These are phyloP conservation scores for Sycophaga agraensis DNA, from an alignment of 1,140 invertebrate species.

Conservation along the genomic window DNA sequence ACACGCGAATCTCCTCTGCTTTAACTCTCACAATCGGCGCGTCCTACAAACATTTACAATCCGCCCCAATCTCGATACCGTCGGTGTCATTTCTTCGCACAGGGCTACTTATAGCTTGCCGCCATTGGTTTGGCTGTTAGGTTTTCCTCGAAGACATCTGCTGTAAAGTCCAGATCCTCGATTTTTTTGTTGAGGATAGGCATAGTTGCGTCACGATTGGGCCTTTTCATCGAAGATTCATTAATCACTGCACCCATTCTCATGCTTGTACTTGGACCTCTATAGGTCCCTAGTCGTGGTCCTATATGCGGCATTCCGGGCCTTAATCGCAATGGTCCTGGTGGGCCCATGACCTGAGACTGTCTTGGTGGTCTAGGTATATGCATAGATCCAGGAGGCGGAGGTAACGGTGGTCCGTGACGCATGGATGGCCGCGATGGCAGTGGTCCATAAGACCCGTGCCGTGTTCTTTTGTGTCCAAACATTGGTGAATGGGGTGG, in stretches of 20 bases:
- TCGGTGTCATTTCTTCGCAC: conserved; percentile 16
- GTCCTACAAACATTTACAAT: conserved; percentile 7
- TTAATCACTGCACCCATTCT: too few relatives aligned
- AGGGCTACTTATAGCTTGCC: neutral
- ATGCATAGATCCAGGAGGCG: conserved; percentile 29
- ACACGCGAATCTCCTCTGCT: too few relatives aligned
- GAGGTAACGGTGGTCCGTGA: conserved; percentile 21
- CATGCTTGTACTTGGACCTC: conserved; percentile 23
- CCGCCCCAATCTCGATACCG: neutral
- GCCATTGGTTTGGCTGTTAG: conserved; percentile 21
- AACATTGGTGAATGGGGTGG: neutral
- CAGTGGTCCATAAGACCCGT: conserved; percentile 5
- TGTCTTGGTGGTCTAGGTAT: conserved; percentile 16
- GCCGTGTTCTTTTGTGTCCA: conserved; percentile 18
- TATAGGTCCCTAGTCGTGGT: too few relatives aligned
- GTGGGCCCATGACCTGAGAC: conserved; percentile 24
- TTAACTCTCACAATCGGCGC: too few relatives aligned
- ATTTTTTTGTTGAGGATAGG: neutral
- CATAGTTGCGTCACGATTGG: neutral
- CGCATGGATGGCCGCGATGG: conserved; percentile 21
- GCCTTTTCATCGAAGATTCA: neutral
- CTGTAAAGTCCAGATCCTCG: conserved; percentile 46
- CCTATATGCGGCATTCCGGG: conserved; percentile 35
- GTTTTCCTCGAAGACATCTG: conserved; percentile 47
- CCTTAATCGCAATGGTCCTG: conserved; percentile 31